Percentiles rank a stretch among this genome's conserved stretches.
These are phyloP conservation scores for Spondyliosoma cantharus DNA, from an alignment of 2,797 vertebrate species.

Conservation along the genomic window DNA sequence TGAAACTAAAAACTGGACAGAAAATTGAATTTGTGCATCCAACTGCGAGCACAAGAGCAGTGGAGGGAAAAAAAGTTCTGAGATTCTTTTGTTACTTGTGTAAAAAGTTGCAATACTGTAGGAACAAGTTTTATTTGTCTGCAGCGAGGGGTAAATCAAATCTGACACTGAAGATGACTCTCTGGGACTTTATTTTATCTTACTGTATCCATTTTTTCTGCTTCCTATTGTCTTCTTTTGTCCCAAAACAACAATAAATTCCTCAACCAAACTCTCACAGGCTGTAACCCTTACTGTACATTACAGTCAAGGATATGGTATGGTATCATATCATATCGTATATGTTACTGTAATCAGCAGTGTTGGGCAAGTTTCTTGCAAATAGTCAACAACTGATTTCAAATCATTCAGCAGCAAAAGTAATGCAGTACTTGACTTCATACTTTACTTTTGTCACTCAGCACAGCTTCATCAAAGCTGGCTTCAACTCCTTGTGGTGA, in stretches of 20 bases:
- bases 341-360: neutral
- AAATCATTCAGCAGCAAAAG: no score
- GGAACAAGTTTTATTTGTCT: neutral
- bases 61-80: neutral
- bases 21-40: slow-evolving; percentile 37
- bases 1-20: slow-evolving; percentile 6
- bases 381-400: neutral
- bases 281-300: no score
- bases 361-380: neutral
- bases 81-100: neutral
- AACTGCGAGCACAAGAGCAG: slow-evolving; percentile 16
- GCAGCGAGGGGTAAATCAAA: neutral
- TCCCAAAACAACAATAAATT: neutral
- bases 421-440: no score
- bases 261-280: neutral
- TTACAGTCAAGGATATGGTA: no score
- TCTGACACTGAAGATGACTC: neutral
- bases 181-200: neutral
- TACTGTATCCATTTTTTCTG: neutral
- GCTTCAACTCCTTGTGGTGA: no score
- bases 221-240: neutral
- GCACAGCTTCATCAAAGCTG: no score
- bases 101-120: slow-evolving; percentile 1
- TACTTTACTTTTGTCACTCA: no score
- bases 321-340: no score